Conservation (phyloP, 2,797 vertebrate species). For the Lacerta bilineata region DNA sequence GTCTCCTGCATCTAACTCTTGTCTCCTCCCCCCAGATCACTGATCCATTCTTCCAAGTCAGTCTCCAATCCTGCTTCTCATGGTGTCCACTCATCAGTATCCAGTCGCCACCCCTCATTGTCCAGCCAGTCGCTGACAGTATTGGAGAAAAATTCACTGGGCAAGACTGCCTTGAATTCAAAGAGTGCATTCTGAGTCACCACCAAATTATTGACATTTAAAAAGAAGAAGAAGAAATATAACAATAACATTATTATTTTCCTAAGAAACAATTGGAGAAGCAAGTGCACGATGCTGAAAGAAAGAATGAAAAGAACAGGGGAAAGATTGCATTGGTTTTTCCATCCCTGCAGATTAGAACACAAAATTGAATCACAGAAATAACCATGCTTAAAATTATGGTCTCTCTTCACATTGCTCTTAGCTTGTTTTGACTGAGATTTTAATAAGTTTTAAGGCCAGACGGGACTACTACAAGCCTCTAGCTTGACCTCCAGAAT, state of each 20-base stretch:
- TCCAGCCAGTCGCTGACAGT: too few relatives aligned
- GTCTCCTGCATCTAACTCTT: too few relatives aligned
- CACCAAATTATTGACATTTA: too few relatives aligned
- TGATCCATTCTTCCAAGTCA: too few relatives aligned
- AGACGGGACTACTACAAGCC: conserved; percentile 5
- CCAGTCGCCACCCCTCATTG: too few relatives aligned
- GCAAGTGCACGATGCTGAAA: neutral
- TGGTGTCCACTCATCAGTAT: too few relatives aligned
- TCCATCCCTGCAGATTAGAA: neutral
- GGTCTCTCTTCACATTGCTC: neutral
- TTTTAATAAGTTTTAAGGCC: conserved; percentile 15
- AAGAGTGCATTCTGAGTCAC: neutral
- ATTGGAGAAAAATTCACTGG: neutral
- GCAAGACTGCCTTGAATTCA: neutral
- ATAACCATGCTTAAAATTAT: conserved; percentile 26
- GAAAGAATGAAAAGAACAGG: neutral
- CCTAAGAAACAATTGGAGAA: neutral
- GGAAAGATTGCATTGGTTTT: neutral
- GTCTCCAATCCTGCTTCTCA: too few relatives aligned
- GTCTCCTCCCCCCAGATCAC: too few relatives aligned
- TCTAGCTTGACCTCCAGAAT: conserved; percentile 30
- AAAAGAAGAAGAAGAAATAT: neutral
- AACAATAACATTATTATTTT: neutral
- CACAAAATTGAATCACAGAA: conserved; percentile 27
- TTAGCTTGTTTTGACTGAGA: conserved; percentile 11